phyloP scores from a whole-genome alignment of 2,888 invertebrate genomes.

The Psylliodes chrysocephalus region DNA sequence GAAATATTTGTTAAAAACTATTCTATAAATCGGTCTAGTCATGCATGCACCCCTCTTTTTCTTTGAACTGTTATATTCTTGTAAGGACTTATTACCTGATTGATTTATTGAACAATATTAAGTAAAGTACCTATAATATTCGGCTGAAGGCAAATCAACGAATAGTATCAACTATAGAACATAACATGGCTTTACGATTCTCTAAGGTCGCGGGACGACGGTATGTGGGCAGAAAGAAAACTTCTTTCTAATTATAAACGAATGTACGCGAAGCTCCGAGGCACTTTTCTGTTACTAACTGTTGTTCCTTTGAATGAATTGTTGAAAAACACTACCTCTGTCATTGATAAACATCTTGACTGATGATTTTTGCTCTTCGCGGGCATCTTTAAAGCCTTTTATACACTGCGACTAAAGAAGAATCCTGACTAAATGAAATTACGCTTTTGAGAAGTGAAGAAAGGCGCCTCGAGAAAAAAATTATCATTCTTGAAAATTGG shows the following conservation, averaged over 20 bases:
- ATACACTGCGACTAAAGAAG: constrained; percentile 9
- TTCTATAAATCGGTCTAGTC: too few relatives aligned
- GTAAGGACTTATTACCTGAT: too few relatives aligned
- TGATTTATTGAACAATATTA: too few relatives aligned
- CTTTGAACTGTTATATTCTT: too few relatives aligned
- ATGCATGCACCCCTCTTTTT: too few relatives aligned
- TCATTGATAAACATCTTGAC: constrained; percentile 25
- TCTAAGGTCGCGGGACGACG: too few relatives aligned
- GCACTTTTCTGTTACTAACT: constrained; percentile 23
- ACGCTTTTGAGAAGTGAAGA: not conserved
- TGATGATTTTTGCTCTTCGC: constrained; percentile 16
- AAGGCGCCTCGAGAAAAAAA: not conserved
- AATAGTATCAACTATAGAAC: constrained; percentile 11
- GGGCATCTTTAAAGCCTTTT: constrained; percentile 13
- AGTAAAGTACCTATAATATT: too few relatives aligned
- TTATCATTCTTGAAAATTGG: constrained; percentile 1
- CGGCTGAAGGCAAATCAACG: too few relatives aligned
- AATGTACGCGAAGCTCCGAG: constrained; percentile 23
- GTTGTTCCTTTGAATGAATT: constrained; percentile 27
- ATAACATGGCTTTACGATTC: constrained; percentile 15
- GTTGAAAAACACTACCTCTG: constrained; percentile 26
- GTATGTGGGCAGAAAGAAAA: constrained; percentile 26
- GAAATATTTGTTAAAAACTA: not conserved
- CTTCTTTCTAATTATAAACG: constrained; percentile 25
- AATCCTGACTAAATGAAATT: constrained; percentile 14